A percentile compares a stretch with the other conserved stretches of the same genome.
Evolutionary conservation across 2,797 vertebrate genomes (phyloP).

Genomic region (Lagodon rhomboides): DNA sequence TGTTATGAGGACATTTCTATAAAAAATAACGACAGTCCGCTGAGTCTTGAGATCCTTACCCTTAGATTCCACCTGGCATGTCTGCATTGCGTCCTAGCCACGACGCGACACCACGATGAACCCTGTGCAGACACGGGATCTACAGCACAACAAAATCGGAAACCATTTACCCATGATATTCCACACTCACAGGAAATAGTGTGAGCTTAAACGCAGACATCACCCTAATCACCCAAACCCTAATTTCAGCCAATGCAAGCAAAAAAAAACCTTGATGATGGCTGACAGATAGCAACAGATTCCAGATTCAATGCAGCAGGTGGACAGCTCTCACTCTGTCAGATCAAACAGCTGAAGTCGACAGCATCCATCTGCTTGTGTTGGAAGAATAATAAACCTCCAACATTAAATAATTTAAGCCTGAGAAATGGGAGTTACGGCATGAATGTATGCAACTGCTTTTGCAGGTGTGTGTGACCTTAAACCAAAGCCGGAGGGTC

Average conservation of each 20-base stretch:
- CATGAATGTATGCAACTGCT: slow-evolving; percentile 1
- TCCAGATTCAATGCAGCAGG: not conserved
- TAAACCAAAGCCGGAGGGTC: slow-evolving; percentile 1
- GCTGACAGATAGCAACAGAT: not conserved
- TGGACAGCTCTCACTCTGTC: not conserved
- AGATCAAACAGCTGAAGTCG: not conserved
- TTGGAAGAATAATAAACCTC: slow-evolving; percentile 18
- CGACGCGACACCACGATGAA: too few relatives aligned
- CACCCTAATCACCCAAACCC: not conserved
- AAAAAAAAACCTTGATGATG: not conserved
- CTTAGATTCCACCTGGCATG: too few relatives aligned
- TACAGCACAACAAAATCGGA: too few relatives aligned
- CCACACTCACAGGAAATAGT: not conserved
- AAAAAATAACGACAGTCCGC: too few relatives aligned
- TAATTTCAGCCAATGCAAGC: not conserved
- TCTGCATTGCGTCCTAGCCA: too few relatives aligned
- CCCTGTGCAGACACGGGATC: too few relatives aligned
- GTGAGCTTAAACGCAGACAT: not conserved
- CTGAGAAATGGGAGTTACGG: not conserved
- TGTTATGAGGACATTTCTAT: too few relatives aligned
- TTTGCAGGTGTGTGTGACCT: slow-evolving; percentile 23
- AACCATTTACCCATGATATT: too few relatives aligned
- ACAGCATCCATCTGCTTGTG: not conserved
- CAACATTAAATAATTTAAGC: slow-evolving; percentile 4
- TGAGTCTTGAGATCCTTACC: too few relatives aligned